Percentiles rank a stretch among this genome's conserved stretches.
These are phyloP conservation scores for Hormiphora californensis DNA, from an alignment of 37 sponge, comb jelly and placozoan genomes.

Conservation along the genomic window DNA sequence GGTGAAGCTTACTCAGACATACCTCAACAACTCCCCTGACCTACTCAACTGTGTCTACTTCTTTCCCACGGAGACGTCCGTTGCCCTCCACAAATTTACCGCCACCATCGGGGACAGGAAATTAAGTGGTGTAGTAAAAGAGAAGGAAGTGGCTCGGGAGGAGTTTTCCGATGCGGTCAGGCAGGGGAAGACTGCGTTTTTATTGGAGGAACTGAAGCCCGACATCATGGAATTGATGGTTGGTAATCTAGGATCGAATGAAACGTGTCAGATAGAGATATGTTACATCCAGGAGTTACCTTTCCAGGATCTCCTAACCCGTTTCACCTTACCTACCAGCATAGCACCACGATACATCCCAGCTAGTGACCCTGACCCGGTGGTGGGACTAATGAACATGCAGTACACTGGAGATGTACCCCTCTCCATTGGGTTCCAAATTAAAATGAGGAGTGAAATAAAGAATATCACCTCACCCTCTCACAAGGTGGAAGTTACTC, in stretches of 20 bases:
- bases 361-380: background rate
- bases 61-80: slow-evolving; percentile 67
- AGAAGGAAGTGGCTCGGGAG: slow-evolving; percentile 68
- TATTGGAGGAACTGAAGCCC: slow-evolving; percentile 64
- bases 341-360: slow-evolving; percentile 58
- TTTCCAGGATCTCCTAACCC: background rate
- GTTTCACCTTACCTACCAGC: slow-evolving; percentile 58
- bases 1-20: slow-evolving; percentile 61
- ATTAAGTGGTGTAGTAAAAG: slow-evolving; percentile 63
- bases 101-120: slow-evolving; percentile 62
- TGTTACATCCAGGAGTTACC: background rate
- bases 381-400: background rate
- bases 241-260: background rate
- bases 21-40: slow-evolving; percentile 57
- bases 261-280: background rate
- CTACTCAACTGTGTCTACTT: slow-evolving; percentile 69
- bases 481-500: slow-evolving; percentile 49
- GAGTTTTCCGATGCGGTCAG: slow-evolving; percentile 70
- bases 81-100: slow-evolving; percentile 66
- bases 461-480: slow-evolving; percentile 55
- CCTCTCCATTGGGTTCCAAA: background rate
- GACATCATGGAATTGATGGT: slow-evolving; percentile 63
- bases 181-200: slow-evolving; percentile 66
- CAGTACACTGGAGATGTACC: background rate
- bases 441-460: background rate